Evolutionary conservation across 1,140 invertebrate genomes (phyloP), one percentile per base, ranked within the genome.

Genomic region (Drosophila tsacasi): DNA sequence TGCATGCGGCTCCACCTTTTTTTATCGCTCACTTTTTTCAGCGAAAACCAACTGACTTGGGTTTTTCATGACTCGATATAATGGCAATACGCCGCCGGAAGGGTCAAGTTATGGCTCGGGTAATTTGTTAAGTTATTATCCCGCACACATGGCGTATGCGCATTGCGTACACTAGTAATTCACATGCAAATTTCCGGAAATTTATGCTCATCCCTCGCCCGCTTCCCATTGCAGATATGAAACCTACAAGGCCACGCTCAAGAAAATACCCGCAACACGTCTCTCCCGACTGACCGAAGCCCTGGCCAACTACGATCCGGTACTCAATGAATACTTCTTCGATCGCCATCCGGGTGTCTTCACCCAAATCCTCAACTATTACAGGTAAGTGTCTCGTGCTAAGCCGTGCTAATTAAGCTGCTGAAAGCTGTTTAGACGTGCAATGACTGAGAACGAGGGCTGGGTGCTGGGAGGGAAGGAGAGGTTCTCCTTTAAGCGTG

Each of bases 291-390:
- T 99, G 61, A 98, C 97, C 12, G 97, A 98, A 93, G 96, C 96
- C 23, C 94, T 98, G 73, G 97, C 96, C 80, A 99, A 99, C 93
- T 99, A 99, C 94, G 98, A 99, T 94, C 97, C 98, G 5, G 96
- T 99, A 75, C 95, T 99, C 75, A 99, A 99, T 94, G 98, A 99
- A 94, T 99, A 99, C 94, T 99, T 99, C 95, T 99, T 99, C 94
- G 98, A 99, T 94, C 94, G 98, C 71, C 98, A 99, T 94, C 98
- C 99, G 0, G 98, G 98, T 5, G 98, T 99, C 54, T 99, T 99
- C 94, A 98, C 98, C 54, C 98, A 97, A 94, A 97, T 98, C 75
- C 95, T 97, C 87, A 97, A 97, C 93, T 98, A 97, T 93, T 98
- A 97, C 94, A 96, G 96, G 96, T 96, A 92, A 86, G 76, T 50